Base-by-base conservation (phyloP, 2,888 invertebrate species). In the Oxyteleia sp. region DNA sequence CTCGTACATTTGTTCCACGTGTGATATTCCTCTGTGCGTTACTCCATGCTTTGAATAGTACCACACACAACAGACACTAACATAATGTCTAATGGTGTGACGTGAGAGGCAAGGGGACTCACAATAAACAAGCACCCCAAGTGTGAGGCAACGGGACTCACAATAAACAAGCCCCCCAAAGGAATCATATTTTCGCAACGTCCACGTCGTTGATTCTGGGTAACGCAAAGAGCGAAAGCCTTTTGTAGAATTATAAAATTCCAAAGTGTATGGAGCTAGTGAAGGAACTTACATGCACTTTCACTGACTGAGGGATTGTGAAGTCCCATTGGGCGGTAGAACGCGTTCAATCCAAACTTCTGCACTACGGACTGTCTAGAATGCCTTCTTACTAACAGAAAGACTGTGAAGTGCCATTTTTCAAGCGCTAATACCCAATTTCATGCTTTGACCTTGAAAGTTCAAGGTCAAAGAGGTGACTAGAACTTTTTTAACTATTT, bases 31-130 rank as follows among this genome's bases (percentile, higher is more conserved):
- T 64, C 75, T 71, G 23, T 69, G 82, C 16, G 43, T 69, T 16
- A n/a, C 68, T 63, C 64, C 82, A 18, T 80, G 74, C 29, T 75
- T 81, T 72, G n/a, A 35, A 10, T 47, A 61, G 43, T 57, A 57
- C 41, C 57, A 57, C 57, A 57, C 57, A 20, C 38, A 64, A 53
- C 53, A 53, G 53, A 57, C 26, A 57, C 38, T 59, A 59, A 59
- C 59, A 59, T 59, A 59, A 59, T 59, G 59, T 59, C 59, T 59
- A 59, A 59, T 43, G 20, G 41, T 59, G 59, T 47, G 20, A 47
- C 47, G 49, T 49, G 51, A 43, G 43, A 43, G 16, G 43, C 43
- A 43, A 43, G 43, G 43, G 43, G 43, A 43, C 16, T 43, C 43
- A 15, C 43, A 43, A 43, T 15, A 15, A 43, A 43, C 43, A 43